phyloP scores from a whole-genome alignment of 2,888 invertebrate species.

The Tipula vernalis region DNA sequence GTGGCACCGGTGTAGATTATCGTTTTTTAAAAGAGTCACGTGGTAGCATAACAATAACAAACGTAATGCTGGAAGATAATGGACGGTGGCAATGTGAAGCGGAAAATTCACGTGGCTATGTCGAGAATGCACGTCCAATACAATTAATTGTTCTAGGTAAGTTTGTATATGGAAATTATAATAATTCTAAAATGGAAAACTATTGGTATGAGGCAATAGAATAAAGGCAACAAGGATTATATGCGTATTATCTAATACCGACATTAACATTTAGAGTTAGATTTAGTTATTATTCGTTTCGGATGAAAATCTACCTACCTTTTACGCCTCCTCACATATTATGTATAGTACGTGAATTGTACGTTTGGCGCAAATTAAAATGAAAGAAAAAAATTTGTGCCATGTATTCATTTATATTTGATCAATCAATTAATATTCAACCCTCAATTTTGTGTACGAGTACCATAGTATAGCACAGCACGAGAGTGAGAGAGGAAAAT shows the following conservation, averaged over 20 bases:
- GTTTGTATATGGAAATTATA: slow-evolving; percentile 19
- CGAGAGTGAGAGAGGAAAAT: background rate
- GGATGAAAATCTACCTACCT: background rate
- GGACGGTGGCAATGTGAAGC: slow-evolving; percentile 64
- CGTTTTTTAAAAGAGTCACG: slow-evolving; percentile 35
- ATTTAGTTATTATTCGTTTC: background rate
- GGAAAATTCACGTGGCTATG: slow-evolving; percentile 46
- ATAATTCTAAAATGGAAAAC: background rate
- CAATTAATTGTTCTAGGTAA: slow-evolving; percentile 53
- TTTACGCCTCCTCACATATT: background rate
- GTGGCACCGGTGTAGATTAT: slow-evolving; percentile 30
- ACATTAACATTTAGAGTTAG: background rate
- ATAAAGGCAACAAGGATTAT: background rate
- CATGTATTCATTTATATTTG: background rate
- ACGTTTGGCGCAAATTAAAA: background rate
- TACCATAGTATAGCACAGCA: too few species aligned
- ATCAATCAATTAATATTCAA: slow-evolving; percentile 11
- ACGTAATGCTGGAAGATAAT: slow-evolving; percentile 48
- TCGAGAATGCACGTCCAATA: slow-evolving; percentile 49
- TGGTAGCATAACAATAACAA: slow-evolving; percentile 35
- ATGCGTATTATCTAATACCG: background rate
- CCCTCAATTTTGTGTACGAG: background rate
- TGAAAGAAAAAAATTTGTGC: background rate
- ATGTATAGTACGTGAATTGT: background rate
- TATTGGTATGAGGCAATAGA: background rate